Conservation (phyloP, 1,140 invertebrate species). For the Papilio machaon region DNA sequence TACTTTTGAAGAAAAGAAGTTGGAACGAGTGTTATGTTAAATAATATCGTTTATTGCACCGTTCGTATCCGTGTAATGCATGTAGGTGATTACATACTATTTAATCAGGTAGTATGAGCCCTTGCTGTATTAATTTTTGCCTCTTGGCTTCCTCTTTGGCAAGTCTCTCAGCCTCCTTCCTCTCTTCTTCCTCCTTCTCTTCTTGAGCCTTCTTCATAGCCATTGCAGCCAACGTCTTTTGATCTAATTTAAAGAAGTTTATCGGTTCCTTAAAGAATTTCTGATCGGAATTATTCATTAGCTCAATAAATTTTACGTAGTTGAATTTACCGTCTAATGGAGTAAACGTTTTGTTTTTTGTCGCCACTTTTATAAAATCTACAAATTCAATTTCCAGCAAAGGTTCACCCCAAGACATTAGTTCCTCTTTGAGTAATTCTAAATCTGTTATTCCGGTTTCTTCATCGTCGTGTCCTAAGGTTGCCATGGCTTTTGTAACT, state of each 20-base stretch:
- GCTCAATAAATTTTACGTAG: slow-evolving; percentile 74
- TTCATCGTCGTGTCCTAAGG: slow-evolving; percentile 68
- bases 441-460: slow-evolving; percentile 63
- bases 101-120: slow-evolving; percentile 60
- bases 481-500: slow-evolving; percentile 66
- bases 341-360: slow-evolving; percentile 71
- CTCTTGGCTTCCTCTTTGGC: slow-evolving; percentile 70
- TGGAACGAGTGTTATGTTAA: not conserved
- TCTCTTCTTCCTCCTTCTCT: slow-evolving; percentile 66
- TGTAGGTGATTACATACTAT: not conserved
- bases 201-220: slow-evolving; percentile 72
- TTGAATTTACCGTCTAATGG: slow-evolving; percentile 58
- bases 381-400: slow-evolving; percentile 69
- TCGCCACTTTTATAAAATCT: slow-evolving; percentile 64
- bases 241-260: slow-evolving; percentile 76
- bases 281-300: slow-evolving; percentile 71
- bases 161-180: slow-evolving; percentile 61
- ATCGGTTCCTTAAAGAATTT: slow-evolving; percentile 70
- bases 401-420: slow-evolving; percentile 71
- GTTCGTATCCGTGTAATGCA: not conserved
- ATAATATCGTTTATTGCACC: not conserved
- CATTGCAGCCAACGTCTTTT: slow-evolving; percentile 73
- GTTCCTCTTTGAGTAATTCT: slow-evolving; percentile 61
- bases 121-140: slow-evolving; percentile 70
- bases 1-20: not conserved